phyloP scores from a whole-genome alignment of 53 echinoderm and acorn worm species.

The Temnopleurus reevesii region DNA sequence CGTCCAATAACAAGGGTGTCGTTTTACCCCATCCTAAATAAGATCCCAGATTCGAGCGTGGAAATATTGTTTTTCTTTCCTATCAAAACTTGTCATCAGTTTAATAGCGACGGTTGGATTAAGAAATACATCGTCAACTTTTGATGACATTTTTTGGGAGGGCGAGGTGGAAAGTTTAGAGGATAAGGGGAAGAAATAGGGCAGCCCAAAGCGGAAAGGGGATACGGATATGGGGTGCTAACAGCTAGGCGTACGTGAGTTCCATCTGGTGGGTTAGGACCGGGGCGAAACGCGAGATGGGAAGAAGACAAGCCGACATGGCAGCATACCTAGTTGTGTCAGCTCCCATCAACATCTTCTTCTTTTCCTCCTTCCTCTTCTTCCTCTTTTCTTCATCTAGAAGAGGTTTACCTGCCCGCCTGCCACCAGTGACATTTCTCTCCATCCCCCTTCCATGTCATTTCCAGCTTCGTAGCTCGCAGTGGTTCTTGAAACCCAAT shows the following conservation, averaged over 20 bases:
- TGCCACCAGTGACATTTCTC: too few species aligned
- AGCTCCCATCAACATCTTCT: conserved; percentile 22
- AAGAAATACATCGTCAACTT: conserved; percentile 42
- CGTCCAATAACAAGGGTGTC: not conserved
- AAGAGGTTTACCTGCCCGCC: not conserved
- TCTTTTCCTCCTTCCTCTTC: not conserved
- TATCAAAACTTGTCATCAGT: conserved; percentile 53
- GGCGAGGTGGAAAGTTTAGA: not conserved
- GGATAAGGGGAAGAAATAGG: conserved; percentile 7
- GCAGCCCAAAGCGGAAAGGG: conserved; percentile 45
- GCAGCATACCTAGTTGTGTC: conserved; percentile 46
- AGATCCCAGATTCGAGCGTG: not conserved
- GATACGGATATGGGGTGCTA: conserved; percentile 50
- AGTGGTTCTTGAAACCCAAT: conserved; percentile 44
- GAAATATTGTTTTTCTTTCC: conserved; percentile 44
- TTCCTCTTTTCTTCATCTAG: not conserved
- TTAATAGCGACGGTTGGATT: conserved; percentile 43
- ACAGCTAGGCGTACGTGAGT: conserved; percentile 3
- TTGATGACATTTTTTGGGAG: conserved; percentile 48
- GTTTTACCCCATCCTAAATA: not conserved
- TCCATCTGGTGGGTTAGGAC: conserved; percentile 36
- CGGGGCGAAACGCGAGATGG: conserved; percentile 32
- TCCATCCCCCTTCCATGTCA: conserved; percentile 7
- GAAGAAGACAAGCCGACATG: conserved; percentile 48
- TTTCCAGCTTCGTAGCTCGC: conserved; percentile 24